Evolutionary conservation across 2,888 invertebrate species (phyloP).

Genomic region (Napeogenes sylphis): DNA sequence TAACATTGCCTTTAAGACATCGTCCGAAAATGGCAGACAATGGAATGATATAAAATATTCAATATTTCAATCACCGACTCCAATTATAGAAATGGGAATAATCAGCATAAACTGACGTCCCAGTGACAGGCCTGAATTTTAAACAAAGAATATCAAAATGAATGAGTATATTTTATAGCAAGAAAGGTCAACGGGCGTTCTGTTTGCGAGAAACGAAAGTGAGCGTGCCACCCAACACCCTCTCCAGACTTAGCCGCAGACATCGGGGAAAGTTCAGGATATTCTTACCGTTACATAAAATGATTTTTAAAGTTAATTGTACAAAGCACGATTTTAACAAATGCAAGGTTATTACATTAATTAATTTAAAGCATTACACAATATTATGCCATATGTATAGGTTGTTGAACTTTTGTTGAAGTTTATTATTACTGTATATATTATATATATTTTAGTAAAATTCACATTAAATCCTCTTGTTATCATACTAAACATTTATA

Average conservation of each 20-base stretch:
- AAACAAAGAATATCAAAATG: conserved; percentile 9
- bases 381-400: no score
- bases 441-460: neutral
- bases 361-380: no score
- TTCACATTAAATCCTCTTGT: neutral
- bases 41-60: conserved; percentile 1
- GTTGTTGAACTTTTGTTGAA: no score
- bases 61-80: conserved; percentile 3
- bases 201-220: conserved; percentile 52
- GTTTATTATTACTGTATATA: neutral
- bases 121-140: conserved; percentile 5
- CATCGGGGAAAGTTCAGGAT: conserved; percentile 46
- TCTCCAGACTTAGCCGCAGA: conserved; percentile 48
- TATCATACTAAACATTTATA: conserved; percentile 4
- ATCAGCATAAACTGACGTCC: neutral
- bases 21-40: neutral
- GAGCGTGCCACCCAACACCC: conserved; percentile 47
- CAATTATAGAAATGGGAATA: neutral
- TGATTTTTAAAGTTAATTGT: conserved; percentile 4
- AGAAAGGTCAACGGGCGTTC: conserved; percentile 48
- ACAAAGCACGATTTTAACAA: conserved; percentile 4
- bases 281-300: conserved; percentile 23
- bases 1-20: no score
- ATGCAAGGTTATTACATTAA: neutral
- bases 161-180: conserved; percentile 28